Base-by-base conservation (phyloP, 2,797 vertebrate genomes). In the Podarcis siculus region DNA sequence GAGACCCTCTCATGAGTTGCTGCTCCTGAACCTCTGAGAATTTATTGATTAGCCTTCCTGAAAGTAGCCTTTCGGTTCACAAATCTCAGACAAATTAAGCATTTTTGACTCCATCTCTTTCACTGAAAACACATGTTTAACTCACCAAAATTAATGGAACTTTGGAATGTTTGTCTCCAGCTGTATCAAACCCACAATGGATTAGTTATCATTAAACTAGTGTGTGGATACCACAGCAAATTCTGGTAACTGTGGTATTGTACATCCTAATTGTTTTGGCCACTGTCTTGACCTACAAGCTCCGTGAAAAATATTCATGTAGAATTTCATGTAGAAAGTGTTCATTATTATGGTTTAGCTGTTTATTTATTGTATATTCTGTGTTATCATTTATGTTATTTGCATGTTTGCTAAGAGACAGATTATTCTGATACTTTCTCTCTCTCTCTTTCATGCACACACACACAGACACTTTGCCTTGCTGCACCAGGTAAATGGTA, bases 301-400 rank as follows among this genome's bases (percentile, higher is more conserved):
- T 55, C 3, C 1, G 8, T 73, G 35, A 35, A 19, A n/a, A 58
- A 49, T 37, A 4, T 87, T 92, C 49, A 55, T 87, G 23, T 83
- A 32, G 77, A 39, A 39, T 89, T 91, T 58, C 21, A 39, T 73
- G 19, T 19, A 21, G 21, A 15, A 92, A 92, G 92, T 35, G 77
- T 90, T 86, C 82, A 23, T 84, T n/a, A 82, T 64, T 4, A 84
- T 78, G 42, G 39, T 79, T 49, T 81, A 84, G 55, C 67, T 83
- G 75, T 83, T 89, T 86, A 91, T 61, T 61, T 89, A 21, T 21
- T 35, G 17, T n/a, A 25, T 23, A 8, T n/a, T 27, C 15, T 27
- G 76, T 87, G 61, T 49, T 39, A 75, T 27, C 87, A 88, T 2
- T 25, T 85, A 73, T 91, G 3, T 90, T 66, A 6, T 66, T 89